Evolutionary conservation across 2,888 invertebrate species (phyloP).

Genomic region (Neocrepidodera transversa): DNA sequence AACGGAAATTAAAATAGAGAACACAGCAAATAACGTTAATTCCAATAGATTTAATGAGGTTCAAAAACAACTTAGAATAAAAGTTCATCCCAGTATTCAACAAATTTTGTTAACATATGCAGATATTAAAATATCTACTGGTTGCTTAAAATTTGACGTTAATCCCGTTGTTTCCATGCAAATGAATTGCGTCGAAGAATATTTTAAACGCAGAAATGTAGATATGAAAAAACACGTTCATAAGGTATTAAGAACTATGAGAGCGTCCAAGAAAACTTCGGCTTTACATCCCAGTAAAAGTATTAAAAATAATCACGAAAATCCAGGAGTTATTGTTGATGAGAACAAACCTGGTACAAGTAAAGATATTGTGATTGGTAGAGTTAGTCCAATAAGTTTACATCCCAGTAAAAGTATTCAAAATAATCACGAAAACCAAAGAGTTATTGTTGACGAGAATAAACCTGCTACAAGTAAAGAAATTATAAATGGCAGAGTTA

Average conservation of each 20-base stretch:
- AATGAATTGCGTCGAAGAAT: slow-evolving; percentile 11
- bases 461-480: neutral
- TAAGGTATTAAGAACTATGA: neutral
- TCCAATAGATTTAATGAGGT: too few species aligned
- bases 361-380: neutral
- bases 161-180: slow-evolving; percentile 6
- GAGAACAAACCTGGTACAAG: neutral
- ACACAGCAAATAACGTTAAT: too few species aligned
- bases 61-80: slow-evolving; percentile 4
- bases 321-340: neutral
- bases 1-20: too few species aligned
- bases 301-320: neutral
- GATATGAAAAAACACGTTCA: slow-evolving; percentile 2
- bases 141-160: neutral
- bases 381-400: neutral
- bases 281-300: neutral
- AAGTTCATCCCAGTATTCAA: neutral
- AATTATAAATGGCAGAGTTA: neutral
- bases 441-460: neutral
- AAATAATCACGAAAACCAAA: too few species aligned
- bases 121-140: neutral
- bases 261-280: neutral
- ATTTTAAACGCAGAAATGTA: neutral
- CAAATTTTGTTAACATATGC: neutral
- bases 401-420: too few species aligned